phyloP scores from a whole-genome alignment of 2,113 vertebrate species.

The Stigmatopora argus region DNA sequence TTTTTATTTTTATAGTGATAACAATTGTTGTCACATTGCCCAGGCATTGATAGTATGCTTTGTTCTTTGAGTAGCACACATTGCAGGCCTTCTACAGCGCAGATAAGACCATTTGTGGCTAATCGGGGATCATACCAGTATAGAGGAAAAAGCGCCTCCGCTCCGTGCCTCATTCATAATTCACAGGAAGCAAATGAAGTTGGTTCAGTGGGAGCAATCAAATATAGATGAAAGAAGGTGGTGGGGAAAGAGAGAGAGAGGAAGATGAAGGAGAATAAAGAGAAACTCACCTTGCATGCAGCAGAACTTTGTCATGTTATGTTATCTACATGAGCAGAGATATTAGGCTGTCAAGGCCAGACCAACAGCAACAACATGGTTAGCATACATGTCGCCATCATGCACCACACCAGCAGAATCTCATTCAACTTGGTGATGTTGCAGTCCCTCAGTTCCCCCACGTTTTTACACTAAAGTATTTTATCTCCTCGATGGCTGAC shows the following conservation, averaged over 20 bases:
- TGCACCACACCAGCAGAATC: slow-evolving; percentile 15
- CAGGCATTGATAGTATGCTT: slow-evolving; percentile 3
- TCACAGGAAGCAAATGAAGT: slow-evolving; percentile 72
- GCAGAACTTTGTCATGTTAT: slow-evolving; percentile 43
- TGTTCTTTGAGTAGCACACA: slow-evolving; percentile 25
- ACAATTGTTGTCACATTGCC: no score
- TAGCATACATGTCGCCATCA: slow-evolving; percentile 9
- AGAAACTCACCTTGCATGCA: slow-evolving; percentile 45
- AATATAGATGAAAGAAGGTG: slow-evolving; percentile 71
- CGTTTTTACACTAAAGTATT: slow-evolving; percentile 18
- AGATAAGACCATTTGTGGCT: slow-evolving; percentile 47
- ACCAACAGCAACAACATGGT: slow-evolving; percentile 3
- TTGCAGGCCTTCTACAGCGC: slow-evolving; percentile 41
- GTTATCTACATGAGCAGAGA: slow-evolving; percentile 30
- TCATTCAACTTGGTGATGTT: slow-evolving; percentile 10
- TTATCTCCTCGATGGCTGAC: slow-evolving; percentile 10
- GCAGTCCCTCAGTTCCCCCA: slow-evolving; percentile 4
- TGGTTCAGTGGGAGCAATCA: slow-evolving; percentile 70
- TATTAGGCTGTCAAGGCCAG: slow-evolving; percentile 13
- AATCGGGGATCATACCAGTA: slow-evolving; percentile 65
- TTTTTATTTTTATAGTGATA: no score
- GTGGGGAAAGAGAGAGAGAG: slow-evolving; percentile 19
- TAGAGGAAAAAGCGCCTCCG: slow-evolving; percentile 60
- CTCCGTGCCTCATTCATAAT: slow-evolving; percentile 72
- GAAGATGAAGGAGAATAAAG: slow-evolving; percentile 39